Conservation (phyloP, 2,797 vertebrate genomes). For the Squalus acanthias region DNA sequence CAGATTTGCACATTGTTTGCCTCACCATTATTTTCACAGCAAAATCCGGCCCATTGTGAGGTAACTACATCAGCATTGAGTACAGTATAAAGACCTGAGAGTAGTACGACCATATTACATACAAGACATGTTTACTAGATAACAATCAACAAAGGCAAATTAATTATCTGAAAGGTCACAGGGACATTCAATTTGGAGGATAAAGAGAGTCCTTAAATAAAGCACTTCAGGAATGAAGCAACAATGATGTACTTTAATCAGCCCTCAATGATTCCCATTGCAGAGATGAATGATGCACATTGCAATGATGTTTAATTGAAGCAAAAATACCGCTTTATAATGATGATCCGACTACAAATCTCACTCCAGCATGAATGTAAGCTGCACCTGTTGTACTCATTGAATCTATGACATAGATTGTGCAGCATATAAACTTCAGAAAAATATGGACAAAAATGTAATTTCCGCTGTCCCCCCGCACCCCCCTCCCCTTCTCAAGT, state of each 20-base stretch:
- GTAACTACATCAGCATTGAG: not conserved
- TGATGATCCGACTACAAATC: not conserved
- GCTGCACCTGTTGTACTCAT: not conserved
- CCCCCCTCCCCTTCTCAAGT: not conserved
- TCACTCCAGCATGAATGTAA: not conserved
- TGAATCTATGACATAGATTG: not conserved
- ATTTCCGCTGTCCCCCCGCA: not conserved
- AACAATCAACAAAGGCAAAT: constrained; percentile 30
- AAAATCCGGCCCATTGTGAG: not conserved
- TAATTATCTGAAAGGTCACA: constrained; percentile 33
- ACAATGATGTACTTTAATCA: constrained; percentile 4
- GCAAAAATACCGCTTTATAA: constrained; percentile 12
- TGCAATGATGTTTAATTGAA: constrained; percentile 15
- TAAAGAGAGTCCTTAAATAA: constrained; percentile 24
- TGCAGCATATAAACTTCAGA: not conserved
- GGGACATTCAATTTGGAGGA: constrained; percentile 32
- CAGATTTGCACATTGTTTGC: not conserved
- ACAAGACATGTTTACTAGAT: not conserved
- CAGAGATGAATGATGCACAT: constrained; percentile 27
- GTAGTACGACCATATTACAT: not conserved
- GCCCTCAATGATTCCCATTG: not conserved
- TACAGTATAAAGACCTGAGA: not conserved
- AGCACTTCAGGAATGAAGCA: constrained; percentile 34
- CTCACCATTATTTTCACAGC: not conserved
- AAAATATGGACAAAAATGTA: not conserved